Percentiles rank a stretch among this genome's conserved stretches.
phyloP scores from a whole-genome alignment of 1,140 invertebrate genomes.

The Cotesia glomerata region DNA sequence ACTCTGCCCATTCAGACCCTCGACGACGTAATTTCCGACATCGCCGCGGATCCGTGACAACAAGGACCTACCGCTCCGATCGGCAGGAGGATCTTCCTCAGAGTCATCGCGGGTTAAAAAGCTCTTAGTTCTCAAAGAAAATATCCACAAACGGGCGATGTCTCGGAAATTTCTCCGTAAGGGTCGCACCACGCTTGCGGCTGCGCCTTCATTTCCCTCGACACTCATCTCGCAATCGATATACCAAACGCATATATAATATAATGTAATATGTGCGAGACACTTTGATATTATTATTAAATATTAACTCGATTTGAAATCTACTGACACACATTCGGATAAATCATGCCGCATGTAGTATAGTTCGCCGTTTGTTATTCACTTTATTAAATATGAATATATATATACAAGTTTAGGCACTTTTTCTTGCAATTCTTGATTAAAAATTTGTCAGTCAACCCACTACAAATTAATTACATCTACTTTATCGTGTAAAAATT shows the following conservation, averaged over 20 bases:
- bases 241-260: conserved; percentile 12
- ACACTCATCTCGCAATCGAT: conserved; percentile 38
- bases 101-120: conserved; percentile 12
- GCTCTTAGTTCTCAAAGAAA: conserved; percentile 34
- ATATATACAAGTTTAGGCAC: too few relatives aligned
- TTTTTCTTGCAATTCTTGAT: too few relatives aligned
- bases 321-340: neutral
- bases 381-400: too few relatives aligned
- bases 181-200: conserved; percentile 36
- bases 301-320: neutral
- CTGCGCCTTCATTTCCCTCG: conserved; percentile 46
- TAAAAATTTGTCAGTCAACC: too few relatives aligned
- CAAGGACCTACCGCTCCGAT: neutral
- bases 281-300: neutral
- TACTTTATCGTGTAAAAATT: too few relatives aligned
- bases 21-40: too few relatives aligned
- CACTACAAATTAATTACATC: too few relatives aligned
- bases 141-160: conserved; percentile 42
- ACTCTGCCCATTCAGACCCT: neutral
- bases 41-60: neutral
- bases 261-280: too few relatives aligned
- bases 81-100: neutral
- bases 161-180: conserved; percentile 44
- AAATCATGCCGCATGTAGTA: too few relatives aligned
- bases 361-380: too few relatives aligned